phyloP scores from a whole-genome alignment of 2,797 vertebrate genomes.

The Microctenopoma lineatum region DNA sequence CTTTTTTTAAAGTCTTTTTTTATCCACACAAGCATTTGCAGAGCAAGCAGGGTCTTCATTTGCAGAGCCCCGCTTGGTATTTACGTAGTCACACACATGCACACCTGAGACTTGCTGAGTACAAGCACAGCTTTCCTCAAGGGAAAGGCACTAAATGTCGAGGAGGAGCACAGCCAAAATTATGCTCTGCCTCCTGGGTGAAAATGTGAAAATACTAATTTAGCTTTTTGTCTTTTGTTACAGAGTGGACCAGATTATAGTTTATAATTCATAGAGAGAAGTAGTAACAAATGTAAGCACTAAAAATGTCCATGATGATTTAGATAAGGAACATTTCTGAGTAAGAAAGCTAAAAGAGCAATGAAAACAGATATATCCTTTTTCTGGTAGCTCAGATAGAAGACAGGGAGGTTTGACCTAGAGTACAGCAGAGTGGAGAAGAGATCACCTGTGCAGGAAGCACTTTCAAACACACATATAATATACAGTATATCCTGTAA shows the following conservation, averaged over 20 bases:
- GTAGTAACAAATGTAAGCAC: background rate
- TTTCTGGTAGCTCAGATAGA: slow-evolving; percentile 10
- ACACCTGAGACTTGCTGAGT: slow-evolving; percentile 42
- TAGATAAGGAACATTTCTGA: background rate
- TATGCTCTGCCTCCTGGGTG: slow-evolving; percentile 2
- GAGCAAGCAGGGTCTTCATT: slow-evolving; percentile 29
- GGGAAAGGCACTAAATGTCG: background rate
- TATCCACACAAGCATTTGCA: slow-evolving; percentile 35
- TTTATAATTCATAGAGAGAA: slow-evolving; percentile 4
- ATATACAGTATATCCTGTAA: background rate
- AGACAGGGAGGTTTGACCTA: slow-evolving; percentile 5
- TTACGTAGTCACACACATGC: slow-evolving; percentile 37
- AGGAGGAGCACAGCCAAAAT: slow-evolving; percentile 16
- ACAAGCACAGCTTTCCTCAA: slow-evolving; percentile 21
- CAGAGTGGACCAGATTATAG: background rate
- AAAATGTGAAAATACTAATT: slow-evolving; percentile 11
- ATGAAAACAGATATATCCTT: slow-evolving; percentile 9
- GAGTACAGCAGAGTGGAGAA: background rate
- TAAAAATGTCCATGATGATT: background rate
- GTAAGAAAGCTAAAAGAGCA: background rate
- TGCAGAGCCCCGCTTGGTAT: slow-evolving; percentile 30
- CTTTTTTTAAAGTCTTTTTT: slow-evolving; percentile 12
- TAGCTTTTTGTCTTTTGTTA: slow-evolving; percentile 8
- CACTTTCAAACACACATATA: slow-evolving; percentile 19
- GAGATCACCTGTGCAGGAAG: slow-evolving; percentile 15